Base-by-base conservation (phyloP, 2,888 invertebrate genomes). In the Calameuta pallipes region DNA sequence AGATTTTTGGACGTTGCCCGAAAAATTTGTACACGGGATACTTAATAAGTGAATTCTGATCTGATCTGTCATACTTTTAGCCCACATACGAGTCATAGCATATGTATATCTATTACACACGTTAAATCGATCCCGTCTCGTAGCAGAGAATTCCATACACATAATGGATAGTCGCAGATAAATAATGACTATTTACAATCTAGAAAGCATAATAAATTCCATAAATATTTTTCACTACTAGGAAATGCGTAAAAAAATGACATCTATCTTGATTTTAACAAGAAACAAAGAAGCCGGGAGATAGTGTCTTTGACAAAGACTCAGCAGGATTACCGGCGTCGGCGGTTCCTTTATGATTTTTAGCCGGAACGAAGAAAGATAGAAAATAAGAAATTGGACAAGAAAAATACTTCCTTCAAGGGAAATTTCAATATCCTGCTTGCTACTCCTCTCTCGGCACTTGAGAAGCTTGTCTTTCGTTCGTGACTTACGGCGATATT, bases 401-500 rank as follows among this genome's bases (percentile, higher is more conserved):
- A 87, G 82, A 86, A 87, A 87, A 85, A 86, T 85, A 87, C 85
- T 87, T 87, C 83, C 85, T 85, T 79, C 82, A 80, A 83, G 82
- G 85, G 82, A 89, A 89, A 89, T 89, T 88, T 88, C 88, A 88
- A 88, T 89, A 90, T 88, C 86, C 87, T 83, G 86, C 82, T 83
- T 83, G 82, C 82, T 80, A 82, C 84, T 84, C 83, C 79, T 77
- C 78, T 81, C 79, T 85, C 82, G 82, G 81, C 81, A 83, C 85
- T 85, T 79, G 82, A 81, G 83, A 79, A 80, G 56, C 31, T 31
- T 75, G 74, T 74, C 74, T 75, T 82, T 81, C 82, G 85, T 86
- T 85, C 87, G 87, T 88, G 89, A 88, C 88, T 88, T 82, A 80
- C 84, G 83, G 86, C 85, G 89, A 88, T 84, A 92, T 89, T 90